A percentile compares a stretch with the other conserved stretches of the same genome.
Evolutionary conservation across 2,113 vertebrate genomes (phyloP).

Genomic region (Podocnemis expansa): DNA sequence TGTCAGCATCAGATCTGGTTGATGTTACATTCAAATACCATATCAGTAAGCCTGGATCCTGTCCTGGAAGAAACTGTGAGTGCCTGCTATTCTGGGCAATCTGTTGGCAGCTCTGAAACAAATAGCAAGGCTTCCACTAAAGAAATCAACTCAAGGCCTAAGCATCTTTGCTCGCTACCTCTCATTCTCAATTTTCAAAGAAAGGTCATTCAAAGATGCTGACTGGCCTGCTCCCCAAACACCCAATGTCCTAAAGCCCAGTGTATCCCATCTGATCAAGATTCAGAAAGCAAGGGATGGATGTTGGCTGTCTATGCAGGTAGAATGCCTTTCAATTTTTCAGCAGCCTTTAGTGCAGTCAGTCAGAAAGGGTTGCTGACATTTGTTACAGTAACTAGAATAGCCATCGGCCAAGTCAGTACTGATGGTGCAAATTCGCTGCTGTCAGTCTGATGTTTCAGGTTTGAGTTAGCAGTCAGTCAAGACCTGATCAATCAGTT

Average conservation of each 20-base stretch:
- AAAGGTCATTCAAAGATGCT: background rate
- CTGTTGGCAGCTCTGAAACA: background rate
- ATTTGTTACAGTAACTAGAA: background rate
- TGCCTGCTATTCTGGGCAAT: background rate
- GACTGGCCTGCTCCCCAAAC: background rate
- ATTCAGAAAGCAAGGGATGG: background rate
- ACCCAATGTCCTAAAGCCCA: background rate
- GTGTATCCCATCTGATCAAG: background rate
- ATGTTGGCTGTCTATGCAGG: background rate
- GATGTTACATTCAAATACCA: fast-evolving
- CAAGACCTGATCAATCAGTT: too few species aligned
- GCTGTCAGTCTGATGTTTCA: too few species aligned
- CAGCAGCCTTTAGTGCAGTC: background rate
- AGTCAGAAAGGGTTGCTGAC: background rate
- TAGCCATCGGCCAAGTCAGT: background rate
- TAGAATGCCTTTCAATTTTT: background rate
- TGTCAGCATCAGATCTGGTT: background rate
- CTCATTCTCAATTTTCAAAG: background rate
- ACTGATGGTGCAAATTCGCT: too few species aligned
- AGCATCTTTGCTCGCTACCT: background rate
- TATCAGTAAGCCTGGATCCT: background rate
- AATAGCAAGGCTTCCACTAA: background rate
- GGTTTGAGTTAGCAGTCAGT: too few species aligned
- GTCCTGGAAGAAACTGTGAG: background rate
- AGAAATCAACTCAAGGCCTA: background rate